Percentiles rank a stretch among this genome's conserved stretches.
These are phyloP conservation scores for Drosophila multiciliata DNA, from an alignment of 2,888 invertebrate genomes.

Conservation along the genomic window DNA sequence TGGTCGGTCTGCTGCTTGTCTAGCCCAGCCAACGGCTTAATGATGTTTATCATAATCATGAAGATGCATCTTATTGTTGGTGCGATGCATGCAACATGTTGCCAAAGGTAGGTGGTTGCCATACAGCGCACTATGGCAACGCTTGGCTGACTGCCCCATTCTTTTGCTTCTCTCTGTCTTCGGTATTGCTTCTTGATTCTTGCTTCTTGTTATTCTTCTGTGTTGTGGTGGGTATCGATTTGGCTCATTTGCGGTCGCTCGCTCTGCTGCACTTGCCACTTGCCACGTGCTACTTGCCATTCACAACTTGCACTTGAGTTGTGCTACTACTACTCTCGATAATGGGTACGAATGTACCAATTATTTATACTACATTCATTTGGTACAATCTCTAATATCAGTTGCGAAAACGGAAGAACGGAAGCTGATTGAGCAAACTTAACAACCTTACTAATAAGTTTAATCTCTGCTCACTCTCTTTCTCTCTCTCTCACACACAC, in stretches of 20 bases:
- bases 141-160: constrained; percentile 32
- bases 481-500: neutral
- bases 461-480: neutral
- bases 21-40: constrained; percentile 55
- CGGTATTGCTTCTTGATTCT: neutral
- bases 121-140: constrained; percentile 10
- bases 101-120: constrained; percentile 39
- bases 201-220: neutral
- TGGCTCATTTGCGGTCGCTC: constrained; percentile 53
- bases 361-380: neutral
- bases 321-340: neutral
- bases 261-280: constrained; percentile 44
- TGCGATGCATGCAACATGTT: constrained; percentile 53
- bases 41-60: constrained; percentile 24
- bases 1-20: constrained; percentile 71
- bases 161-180: neutral
- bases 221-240: constrained; percentile 46
- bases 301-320: constrained; percentile 29
- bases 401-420: neutral
- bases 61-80: constrained; percentile 11
- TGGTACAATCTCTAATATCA: neutral
- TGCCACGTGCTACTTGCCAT: constrained; percentile 9
- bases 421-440: neutral
- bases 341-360: neutral
- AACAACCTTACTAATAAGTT: too few relatives aligned